Evolutionary conservation across 1,140 invertebrate genomes (phyloP).

Genomic region (Megalonaias nervosa): DNA sequence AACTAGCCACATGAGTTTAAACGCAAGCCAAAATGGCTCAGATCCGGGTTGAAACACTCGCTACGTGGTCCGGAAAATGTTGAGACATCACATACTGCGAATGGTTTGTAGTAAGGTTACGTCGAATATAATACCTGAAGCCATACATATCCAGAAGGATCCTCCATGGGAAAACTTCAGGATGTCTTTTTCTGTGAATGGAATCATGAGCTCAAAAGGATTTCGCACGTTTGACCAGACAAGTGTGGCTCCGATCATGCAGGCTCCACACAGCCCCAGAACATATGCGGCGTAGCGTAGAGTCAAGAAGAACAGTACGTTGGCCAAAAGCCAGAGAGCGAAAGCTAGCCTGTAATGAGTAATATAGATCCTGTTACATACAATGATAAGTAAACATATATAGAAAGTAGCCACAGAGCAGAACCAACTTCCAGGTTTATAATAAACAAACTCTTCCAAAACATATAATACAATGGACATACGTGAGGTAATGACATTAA

Average conservation of each 20-base stretch:
- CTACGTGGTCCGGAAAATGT: background rate
- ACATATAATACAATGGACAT: background rate
- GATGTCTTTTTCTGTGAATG: slow-evolving; percentile 76
- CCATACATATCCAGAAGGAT: slow-evolving; percentile 93
- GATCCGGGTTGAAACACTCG: background rate
- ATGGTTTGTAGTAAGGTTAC: background rate
- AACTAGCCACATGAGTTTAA: background rate
- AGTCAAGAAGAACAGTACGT: slow-evolving; percentile 91
- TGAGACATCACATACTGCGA: background rate
- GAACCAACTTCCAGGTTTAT: background rate
- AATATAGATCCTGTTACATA: background rate
- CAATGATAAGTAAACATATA: background rate
- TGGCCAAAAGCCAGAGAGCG: slow-evolving; percentile 87
- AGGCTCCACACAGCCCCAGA: slow-evolving; percentile 82
- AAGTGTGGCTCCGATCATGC: slow-evolving; percentile 81
- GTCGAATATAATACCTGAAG: slow-evolving; percentile 78
- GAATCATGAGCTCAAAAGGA: slow-evolving; percentile 84
- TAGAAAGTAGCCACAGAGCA: background rate
- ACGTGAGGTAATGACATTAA: background rate
- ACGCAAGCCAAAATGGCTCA: background rate
- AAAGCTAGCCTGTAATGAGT: slow-evolving; percentile 25
- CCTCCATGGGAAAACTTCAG: slow-evolving; percentile 80
- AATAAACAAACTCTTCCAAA: background rate
- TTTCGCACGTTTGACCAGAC: slow-evolving; percentile 90
- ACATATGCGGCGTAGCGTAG: slow-evolving; percentile 94